Base-by-base conservation (phyloP, 2,888 invertebrate genomes). In the Salticus scenicus region DNA sequence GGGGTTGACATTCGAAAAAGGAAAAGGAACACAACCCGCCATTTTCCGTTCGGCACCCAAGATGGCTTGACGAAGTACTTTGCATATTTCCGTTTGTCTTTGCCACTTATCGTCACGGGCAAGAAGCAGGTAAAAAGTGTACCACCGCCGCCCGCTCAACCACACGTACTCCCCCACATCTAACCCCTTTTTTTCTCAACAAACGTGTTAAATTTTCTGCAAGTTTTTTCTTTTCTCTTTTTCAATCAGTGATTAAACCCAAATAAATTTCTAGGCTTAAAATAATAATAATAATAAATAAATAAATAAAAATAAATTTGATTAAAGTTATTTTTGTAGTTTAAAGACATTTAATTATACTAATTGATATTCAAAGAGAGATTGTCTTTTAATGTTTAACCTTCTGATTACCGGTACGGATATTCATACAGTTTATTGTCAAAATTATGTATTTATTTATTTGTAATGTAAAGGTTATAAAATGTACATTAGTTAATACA, bases 61-160 rank as follows among this genome's bases (percentile, higher is more conserved):
- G 51, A 47, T 27, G 63, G 75, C 63, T 33, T 78, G 86, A 86
- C 75, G 80, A 86, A 74, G 86, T 86, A 76, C 86, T 86, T 86
- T 86, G 86, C 86, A 86, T 86, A 86, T 86, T 75, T 70, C 66
- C 79, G 75, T 80, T 75, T 86, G 86, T 86, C 86, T 76, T 57
- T 24, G 31, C 76, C 86, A 86, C 80, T 86, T 79, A 86, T 24
- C 74, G 75, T 86, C 86, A 86, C 37, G 24, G 41, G 28, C 67
- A 28, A 37, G 31, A 37, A 27, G n/a, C 72, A 73, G 78, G 77
- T 78, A 78, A 84, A 84, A 84, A 77, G 5, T 5, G 57, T 73
- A 64, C 24, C 10, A 7, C 10, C 37, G 37, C 37, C 10, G 37
- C 37, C 37, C 4, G 7, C 10, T 37, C 10, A n/a, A n/a, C n/a